phyloP scores from a whole-genome alignment of 1,140 invertebrate genomes.

The Laupala kohalensis region DNA sequence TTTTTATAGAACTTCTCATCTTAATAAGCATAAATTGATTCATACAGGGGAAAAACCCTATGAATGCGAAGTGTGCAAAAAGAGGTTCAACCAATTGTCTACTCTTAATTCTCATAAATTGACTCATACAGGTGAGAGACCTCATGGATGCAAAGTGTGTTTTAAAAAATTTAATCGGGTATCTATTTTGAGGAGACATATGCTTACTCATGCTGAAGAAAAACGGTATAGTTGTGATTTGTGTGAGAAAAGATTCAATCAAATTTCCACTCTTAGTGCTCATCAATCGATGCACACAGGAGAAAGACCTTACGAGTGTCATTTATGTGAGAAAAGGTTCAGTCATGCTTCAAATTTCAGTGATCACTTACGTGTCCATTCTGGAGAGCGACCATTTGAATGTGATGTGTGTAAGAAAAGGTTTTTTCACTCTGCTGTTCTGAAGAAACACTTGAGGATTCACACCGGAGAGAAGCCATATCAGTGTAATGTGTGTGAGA shows the following conservation, averaged over 20 bases:
- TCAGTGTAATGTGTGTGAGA: conserved; percentile 48
- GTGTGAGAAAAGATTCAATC: too few relatives aligned
- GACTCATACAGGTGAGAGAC: background rate
- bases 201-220: too few relatives aligned
- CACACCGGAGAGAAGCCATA: conserved; percentile 55
- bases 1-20: background rate
- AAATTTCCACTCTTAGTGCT: too few relatives aligned
- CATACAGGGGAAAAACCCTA: background rate
- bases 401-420: conserved; percentile 74
- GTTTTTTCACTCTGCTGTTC: conserved; percentile 68
- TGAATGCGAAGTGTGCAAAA: background rate
- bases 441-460: conserved; percentile 33
- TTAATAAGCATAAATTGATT: background rate
- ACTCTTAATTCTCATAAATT: background rate
- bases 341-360: conserved; percentile 35
- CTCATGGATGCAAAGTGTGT: background rate
- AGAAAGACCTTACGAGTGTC: too few relatives aligned
- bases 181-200: too few relatives aligned
- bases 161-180: background rate
- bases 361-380: conserved; percentile 34
- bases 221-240: too few relatives aligned
- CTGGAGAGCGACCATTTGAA: conserved; percentile 50
- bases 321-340: conserved; percentile 37
- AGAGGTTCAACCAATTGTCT: background rate
- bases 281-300: too few relatives aligned